A percentile compares a stretch with the other conserved stretches of the same genome.
Conservation (phyloP, 2,113 vertebrate species). For the Lipophrys pholis region DNA sequence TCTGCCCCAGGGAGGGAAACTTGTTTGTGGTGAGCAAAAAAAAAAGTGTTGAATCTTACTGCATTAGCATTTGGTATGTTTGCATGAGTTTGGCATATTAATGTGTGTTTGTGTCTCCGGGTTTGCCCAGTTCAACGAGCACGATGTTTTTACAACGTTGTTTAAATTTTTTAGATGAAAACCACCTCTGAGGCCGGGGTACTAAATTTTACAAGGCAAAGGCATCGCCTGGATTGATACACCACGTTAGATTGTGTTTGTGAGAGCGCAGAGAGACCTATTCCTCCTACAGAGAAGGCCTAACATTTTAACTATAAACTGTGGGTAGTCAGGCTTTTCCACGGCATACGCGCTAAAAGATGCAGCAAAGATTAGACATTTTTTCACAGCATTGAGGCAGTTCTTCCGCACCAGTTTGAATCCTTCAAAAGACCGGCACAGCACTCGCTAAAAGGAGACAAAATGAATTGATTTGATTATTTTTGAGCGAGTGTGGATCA, state of each 20-base stretch:
- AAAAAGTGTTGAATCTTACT: slow-evolving; percentile 20
- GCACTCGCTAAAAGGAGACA: slow-evolving; percentile 72
- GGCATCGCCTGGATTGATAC: slow-evolving; percentile 34
- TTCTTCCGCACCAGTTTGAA: slow-evolving; percentile 51
- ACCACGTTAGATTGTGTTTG: slow-evolving; percentile 38
- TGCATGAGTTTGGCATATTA: slow-evolving; percentile 15
- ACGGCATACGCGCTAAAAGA: slow-evolving; percentile 39
- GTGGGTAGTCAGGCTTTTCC: slow-evolving; percentile 30
- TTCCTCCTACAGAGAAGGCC: slow-evolving; percentile 50
- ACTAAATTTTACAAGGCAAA: slow-evolving; percentile 12
- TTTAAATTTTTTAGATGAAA: slow-evolving; percentile 44
- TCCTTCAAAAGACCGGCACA: slow-evolving; percentile 65
- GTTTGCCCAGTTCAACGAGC: slow-evolving; percentile 19
- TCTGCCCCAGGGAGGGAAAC: slow-evolving; percentile 20
- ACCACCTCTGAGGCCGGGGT: slow-evolving; percentile 12
- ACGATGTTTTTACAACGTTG: slow-evolving; percentile 8
- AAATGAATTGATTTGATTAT: slow-evolving; percentile 92
- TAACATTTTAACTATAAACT: slow-evolving; percentile 49
- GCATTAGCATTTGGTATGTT: slow-evolving; percentile 36
- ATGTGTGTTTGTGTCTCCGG: slow-evolving; percentile 12
- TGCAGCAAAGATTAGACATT: slow-evolving; percentile 34
- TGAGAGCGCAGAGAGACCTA: slow-evolving; percentile 44
- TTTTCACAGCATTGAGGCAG: slow-evolving; percentile 39
- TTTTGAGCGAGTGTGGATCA: slow-evolving; percentile 87
- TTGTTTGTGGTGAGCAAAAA: slow-evolving; percentile 18